Base-by-base conservation (phyloP, 2,113 vertebrate genomes). In the Solenodon paradoxus region DNA sequence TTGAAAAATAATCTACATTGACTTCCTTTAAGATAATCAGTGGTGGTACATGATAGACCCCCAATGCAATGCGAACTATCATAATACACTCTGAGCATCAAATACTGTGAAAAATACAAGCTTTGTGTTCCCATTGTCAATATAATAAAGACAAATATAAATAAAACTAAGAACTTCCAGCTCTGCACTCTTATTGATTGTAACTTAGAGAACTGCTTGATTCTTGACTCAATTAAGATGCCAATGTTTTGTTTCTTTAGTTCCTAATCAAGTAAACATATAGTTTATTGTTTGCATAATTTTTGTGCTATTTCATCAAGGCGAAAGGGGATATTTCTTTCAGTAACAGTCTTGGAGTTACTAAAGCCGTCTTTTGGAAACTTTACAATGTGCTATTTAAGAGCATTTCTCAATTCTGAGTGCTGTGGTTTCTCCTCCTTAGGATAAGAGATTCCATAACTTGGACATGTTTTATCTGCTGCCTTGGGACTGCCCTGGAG, bases 71-170 rank as follows among this genome's bases (percentile, higher is more conserved):
- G 77, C 77, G 85, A 74, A 92, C 96, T 71, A 90, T 96, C 90
- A 85, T 79, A 87, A 95, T 96, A 84, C 71, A 78, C 53, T 69
- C n/a, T 53, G 38, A 84, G 55, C 42, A 59, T 47, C 93, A 93
- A 92, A 59, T 64, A 20, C 55, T 82, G 64, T 71, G 71, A 78
- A 84, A 96, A 90, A 92, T 92, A 42, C 42, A 92, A 95, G 53
- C 55, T 47, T 89, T 95, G 93, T 92, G 35, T 61, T 96, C 61
- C 49, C 38, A 47, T 92, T 87, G n/a, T 90, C 59, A 78, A 45
- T 64, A 55, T 80, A 97, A 96, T 97, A 95, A 95, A 95, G 86
- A 71, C 93, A 97, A 91, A 81, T 78, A 78, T 78, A 95, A 96
- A 61, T 96, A 93, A 77, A 66, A 92, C 72, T 85, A 71, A 92